Evolutionary conservation across 2,113 vertebrate genomes (phyloP).

Genomic region (Chlorocebus sabaeus): DNA sequence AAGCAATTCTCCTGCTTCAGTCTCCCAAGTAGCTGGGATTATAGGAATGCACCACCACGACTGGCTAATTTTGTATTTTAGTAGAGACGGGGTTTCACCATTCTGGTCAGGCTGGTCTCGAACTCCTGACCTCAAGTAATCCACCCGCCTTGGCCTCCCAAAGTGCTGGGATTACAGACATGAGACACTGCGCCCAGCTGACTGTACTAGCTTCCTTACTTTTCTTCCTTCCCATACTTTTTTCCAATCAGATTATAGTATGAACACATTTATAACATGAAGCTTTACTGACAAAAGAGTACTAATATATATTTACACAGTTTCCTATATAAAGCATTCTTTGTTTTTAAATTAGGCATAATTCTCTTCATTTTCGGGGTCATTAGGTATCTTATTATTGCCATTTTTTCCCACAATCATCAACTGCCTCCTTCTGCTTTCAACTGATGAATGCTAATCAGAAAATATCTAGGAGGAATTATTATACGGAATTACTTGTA

Average conservation of each 20-base stretch:
- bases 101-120: too few species aligned
- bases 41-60: too few species aligned
- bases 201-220: neutral
- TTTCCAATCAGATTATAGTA: neutral
- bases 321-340: slow-evolving; percentile 13
- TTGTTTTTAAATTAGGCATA: slow-evolving; percentile 12
- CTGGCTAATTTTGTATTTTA: too few species aligned
- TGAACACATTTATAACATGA: slow-evolving; percentile 40
- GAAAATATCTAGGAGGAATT: slow-evolving; percentile 13
- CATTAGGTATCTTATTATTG: slow-evolving; percentile 35
- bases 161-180: too few species aligned
- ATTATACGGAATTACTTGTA: slow-evolving; percentile 14
- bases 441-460: slow-evolving; percentile 5
- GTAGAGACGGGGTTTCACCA: too few species aligned
- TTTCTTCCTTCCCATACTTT: neutral
- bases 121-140: too few species aligned
- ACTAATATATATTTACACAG: slow-evolving; percentile 6
- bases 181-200: too few species aligned
- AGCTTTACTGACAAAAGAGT: neutral
- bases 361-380: slow-evolving; percentile 25
- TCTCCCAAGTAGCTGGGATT: too few species aligned
- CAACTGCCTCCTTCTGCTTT: neutral
- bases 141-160: too few species aligned
- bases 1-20: too few species aligned
- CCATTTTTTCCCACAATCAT: neutral